A percentile compares a stretch with the other conserved stretches of the same genome.
These are phyloP conservation scores for Ophioderma brevispina DNA, from an alignment of 35 echinoderm and acorn worm species.

Conservation along the genomic window DNA sequence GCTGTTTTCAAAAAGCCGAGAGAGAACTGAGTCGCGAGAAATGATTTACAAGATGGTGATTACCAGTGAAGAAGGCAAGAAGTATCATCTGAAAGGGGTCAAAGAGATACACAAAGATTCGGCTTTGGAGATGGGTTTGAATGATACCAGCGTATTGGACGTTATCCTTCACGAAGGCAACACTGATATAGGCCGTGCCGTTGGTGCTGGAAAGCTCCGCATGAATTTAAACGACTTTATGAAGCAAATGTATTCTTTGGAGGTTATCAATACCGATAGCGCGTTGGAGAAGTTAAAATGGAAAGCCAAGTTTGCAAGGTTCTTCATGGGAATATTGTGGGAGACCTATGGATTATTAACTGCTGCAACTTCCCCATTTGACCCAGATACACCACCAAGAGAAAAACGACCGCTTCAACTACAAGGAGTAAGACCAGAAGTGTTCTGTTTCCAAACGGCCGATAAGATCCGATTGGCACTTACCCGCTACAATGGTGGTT, in stretches of 20 bases:
- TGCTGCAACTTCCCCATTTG: background rate
- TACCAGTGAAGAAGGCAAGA: slow-evolving; percentile 24
- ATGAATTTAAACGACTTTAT: slow-evolving; percentile 48
- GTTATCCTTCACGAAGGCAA: slow-evolving; percentile 48
- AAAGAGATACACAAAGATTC: slow-evolving; percentile 68
- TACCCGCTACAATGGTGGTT: slow-evolving; percentile 53
- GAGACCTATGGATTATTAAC: slow-evolving; percentile 47
- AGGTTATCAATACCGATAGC: slow-evolving; percentile 44
- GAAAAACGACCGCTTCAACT: slow-evolving; percentile 25
- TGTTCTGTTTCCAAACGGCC: slow-evolving; percentile 1
- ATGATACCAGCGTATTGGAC: slow-evolving; percentile 28
- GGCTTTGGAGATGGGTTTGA: slow-evolving; percentile 39
- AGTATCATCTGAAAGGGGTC: slow-evolving; percentile 55
- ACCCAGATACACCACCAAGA: background rate
- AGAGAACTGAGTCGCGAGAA: slow-evolving; percentile 40
- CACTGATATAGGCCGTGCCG: background rate
- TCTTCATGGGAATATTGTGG: slow-evolving; percentile 43
- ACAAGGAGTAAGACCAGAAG: slow-evolving; percentile 19
- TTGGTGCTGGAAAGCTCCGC: slow-evolving; percentile 38
- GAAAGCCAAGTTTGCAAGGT: slow-evolving; percentile 44
- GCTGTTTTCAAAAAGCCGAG: slow-evolving; percentile 30
- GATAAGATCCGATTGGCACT: slow-evolving; percentile 26
- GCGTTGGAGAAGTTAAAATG: slow-evolving; percentile 40
- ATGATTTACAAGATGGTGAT: slow-evolving; percentile 70
- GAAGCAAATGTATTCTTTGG: slow-evolving; percentile 39